Percentiles rank a stretch among this genome's conserved stretches.
Evolutionary conservation across 2,113 vertebrate species (phyloP).

Genomic region (Mohoua ochrocephala): DNA sequence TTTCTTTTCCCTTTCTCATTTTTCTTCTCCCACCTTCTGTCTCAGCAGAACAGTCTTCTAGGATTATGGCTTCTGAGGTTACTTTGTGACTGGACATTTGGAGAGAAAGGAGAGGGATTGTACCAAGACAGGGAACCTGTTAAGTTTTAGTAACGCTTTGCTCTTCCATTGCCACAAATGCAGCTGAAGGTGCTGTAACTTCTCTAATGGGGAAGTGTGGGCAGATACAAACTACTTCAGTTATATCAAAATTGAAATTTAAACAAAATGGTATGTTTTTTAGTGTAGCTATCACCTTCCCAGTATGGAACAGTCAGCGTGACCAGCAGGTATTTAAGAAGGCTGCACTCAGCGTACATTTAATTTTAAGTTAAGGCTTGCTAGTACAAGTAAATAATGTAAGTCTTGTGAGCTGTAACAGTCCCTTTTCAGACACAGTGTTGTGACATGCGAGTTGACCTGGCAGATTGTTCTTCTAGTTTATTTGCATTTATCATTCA

Average conservation of each 20-base stretch:
- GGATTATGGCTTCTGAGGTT: not conserved
- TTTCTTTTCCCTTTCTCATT: not conserved
- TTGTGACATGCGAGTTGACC: not conserved
- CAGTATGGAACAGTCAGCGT: not conserved
- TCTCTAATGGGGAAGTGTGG: not conserved
- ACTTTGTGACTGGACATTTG: not conserved
- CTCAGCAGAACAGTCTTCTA: not conserved
- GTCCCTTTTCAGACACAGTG: accelerated
- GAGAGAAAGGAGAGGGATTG: not conserved
- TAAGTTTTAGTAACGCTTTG: not conserved
- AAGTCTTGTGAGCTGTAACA: not conserved
- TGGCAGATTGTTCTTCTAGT: not conserved
- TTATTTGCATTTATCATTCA: not conserved
- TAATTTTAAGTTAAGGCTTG: not conserved
- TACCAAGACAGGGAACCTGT: not conserved
- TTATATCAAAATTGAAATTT: not conserved
- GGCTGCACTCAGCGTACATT: not conserved
- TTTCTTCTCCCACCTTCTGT: not conserved
- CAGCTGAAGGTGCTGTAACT: not conserved
- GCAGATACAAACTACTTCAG: not conserved
- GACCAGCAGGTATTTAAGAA: not conserved
- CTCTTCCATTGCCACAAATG: not conserved
- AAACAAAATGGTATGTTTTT: not conserved
- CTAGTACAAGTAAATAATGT: not conserved
- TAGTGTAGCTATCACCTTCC: not conserved